Conservation (phyloP, 2,797 vertebrate species). For the Phalanger gymnotis region DNA sequence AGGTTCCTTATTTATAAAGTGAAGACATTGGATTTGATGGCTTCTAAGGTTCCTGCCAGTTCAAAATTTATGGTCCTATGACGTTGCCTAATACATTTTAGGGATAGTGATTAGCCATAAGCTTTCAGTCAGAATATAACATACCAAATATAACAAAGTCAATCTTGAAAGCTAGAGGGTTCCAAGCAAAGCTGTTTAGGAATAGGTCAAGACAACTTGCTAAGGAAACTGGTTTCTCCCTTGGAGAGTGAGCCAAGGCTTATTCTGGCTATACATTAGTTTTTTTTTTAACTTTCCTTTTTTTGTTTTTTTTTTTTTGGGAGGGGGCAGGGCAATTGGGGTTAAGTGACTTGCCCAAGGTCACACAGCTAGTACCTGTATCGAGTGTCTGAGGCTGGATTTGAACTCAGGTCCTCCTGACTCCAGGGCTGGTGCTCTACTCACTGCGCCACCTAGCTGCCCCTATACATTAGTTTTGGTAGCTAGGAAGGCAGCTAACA, state of each 20-base stretch:
- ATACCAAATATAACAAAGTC: not conserved
- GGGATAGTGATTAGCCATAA: not conserved
- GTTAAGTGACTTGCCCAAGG: too few relatives aligned
- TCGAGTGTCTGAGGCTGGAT: too few relatives aligned
- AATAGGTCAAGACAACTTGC: not conserved
- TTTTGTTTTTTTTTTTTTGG: too few relatives aligned
- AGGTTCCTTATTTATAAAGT: not conserved
- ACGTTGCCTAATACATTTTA: not conserved
- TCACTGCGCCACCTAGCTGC: too few relatives aligned
- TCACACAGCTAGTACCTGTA: too few relatives aligned
- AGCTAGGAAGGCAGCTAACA: not conserved
- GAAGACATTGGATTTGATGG: not conserved
- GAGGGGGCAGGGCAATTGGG: too few relatives aligned
- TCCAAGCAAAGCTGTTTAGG: slow-evolving; percentile 13
- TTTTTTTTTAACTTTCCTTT: too few relatives aligned
- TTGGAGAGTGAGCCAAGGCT: not conserved
- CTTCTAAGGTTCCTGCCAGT: not conserved
- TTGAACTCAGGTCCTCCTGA: too few relatives aligned
- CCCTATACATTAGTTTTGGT: not conserved
- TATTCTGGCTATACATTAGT: slow-evolving; percentile 9
- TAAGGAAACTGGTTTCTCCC: slow-evolving; percentile 30
- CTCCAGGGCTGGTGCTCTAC: too few relatives aligned
- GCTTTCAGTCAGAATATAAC: not conserved
- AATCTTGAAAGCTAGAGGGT: not conserved
- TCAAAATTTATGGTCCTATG: not conserved